Base-by-base conservation (phyloP, 1,140 invertebrate genomes). In the Cryptotermes secundus region DNA sequence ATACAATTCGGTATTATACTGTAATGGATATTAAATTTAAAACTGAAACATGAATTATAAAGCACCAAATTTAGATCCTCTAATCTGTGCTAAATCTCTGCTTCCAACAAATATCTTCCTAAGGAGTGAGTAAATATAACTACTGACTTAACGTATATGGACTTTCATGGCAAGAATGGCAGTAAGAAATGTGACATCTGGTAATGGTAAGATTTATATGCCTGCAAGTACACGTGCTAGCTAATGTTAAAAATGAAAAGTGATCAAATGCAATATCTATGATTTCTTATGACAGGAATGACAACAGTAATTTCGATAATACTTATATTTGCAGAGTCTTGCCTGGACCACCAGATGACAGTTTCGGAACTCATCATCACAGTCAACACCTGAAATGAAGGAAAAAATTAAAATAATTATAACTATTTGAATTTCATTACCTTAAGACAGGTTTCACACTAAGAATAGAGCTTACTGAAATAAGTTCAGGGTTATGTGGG, bases 271-370 rank as follows among this genome's bases (percentile, higher is more conserved):
- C 26, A n/a, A 72, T 72, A 31, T 72, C 36, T 85, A 85, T 34
- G 49, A 72, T 36, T 85, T 85, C 81, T 86, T 86, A 83, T 84
- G 85, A 87, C 95, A 96, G 34, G 95, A 94, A 34, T 91, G 88
- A 88, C 96, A 97, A 87, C 96, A 97, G 80, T 94, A 94, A 59
- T 92, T 92, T 49, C 92, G 92, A 89, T 97, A 97, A 89, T 95
- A 96, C 84, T 94, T 93, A 88, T 96, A 96, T 87, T 92, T 93
- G 89, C 96, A 97, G 1, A 97, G 92, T 79, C 95, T 91, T 19
- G 95, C 95, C 89, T 96, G 94, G 0, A 94, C 93, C 0, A 96
- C 95, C 85, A 96, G 90, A 83, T 92, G 91, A 88, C 96, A 97
- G 88, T 95, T 95, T 22, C 89, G 87, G 86, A 95, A 92, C 87